Evolutionary conservation across 2,888 invertebrate species (phyloP).

Genomic region (Emesis furor): DNA sequence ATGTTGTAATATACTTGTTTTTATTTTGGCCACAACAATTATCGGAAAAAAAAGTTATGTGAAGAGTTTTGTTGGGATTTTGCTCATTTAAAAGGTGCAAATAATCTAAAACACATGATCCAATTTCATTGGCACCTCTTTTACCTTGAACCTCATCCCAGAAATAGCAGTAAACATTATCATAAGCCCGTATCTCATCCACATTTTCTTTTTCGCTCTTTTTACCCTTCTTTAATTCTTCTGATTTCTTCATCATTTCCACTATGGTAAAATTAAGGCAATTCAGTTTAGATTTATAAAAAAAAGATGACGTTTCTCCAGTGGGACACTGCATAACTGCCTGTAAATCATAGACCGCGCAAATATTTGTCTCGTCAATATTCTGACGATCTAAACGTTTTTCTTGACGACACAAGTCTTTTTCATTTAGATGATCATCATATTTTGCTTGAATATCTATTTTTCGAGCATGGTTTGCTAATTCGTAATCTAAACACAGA

Average conservation of each 20-base stretch:
- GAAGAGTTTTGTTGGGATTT: conserved; percentile 7
- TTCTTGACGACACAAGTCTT: conserved; percentile 63
- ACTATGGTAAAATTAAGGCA: conserved; percentile 49
- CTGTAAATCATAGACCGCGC: conserved; percentile 69
- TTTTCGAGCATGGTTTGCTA: conserved; percentile 42
- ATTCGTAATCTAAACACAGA: conserved; percentile 60
- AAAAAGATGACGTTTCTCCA: conserved; percentile 38
- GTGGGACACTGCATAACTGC: conserved; percentile 50
- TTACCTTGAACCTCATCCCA: conserved; percentile 61
- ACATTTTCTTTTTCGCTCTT: neutral
- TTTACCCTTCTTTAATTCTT: neutral
- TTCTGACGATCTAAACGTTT: conserved; percentile 65
- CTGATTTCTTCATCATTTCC: conserved; percentile 32
- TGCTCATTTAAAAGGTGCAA: conserved; percentile 21
- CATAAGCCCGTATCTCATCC: conserved; percentile 33
- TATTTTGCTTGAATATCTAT: conserved; percentile 60
- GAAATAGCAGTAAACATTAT: conserved; percentile 31
- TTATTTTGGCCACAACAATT: neutral
- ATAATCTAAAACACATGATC: conserved; percentile 49
- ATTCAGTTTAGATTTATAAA: conserved; percentile 61
- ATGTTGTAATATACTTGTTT: conserved; percentile 10
- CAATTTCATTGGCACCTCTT: conserved; percentile 68
- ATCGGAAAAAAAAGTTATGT: neutral
- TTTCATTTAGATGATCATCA: conserved; percentile 67
- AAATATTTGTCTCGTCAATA: conserved; percentile 58